Conservation (phyloP, 1,140 invertebrate genomes). For the Charaxes varanes region DNA sequence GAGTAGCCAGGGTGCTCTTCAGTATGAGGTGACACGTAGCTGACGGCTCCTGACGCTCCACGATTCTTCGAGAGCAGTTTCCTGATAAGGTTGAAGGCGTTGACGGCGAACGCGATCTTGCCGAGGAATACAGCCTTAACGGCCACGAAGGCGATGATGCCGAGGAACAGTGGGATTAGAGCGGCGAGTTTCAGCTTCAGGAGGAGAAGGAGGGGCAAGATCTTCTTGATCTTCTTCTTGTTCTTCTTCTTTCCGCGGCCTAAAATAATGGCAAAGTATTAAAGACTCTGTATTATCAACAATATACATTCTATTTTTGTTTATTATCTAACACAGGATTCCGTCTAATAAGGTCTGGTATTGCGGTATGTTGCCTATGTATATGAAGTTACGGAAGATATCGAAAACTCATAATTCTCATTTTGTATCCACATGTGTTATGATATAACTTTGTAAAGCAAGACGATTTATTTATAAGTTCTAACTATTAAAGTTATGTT, state of each 20-base stretch:
- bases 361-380: no score
- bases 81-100: constrained; percentile 82
- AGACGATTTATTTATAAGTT: no score
- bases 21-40: constrained; percentile 40
- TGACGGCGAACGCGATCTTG: constrained; percentile 86
- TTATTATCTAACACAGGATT: no score
- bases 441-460: no score
- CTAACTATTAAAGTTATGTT: no score
- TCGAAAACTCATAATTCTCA: no score
- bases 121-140: constrained; percentile 88
- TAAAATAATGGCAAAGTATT: constrained; percentile 47
- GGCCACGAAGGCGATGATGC: constrained; percentile 84
- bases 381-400: no score
- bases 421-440: no score
- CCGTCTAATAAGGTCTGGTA: no score
- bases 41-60: constrained; percentile 25
- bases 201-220: constrained; percentile 83
- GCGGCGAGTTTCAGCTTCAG: constrained; percentile 86
- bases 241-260: constrained; percentile 77
- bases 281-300: no score
- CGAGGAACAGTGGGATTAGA: constrained; percentile 84
- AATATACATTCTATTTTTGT: no score
- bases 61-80: constrained; percentile 74
- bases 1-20: constrained; percentile 59
- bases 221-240: constrained; percentile 83